A percentile compares a stretch with the other conserved stretches of the same genome.
These are phyloP conservation scores for Amorpha juglandis DNA, from an alignment of 2,888 invertebrate genomes.

Conservation along the genomic window DNA sequence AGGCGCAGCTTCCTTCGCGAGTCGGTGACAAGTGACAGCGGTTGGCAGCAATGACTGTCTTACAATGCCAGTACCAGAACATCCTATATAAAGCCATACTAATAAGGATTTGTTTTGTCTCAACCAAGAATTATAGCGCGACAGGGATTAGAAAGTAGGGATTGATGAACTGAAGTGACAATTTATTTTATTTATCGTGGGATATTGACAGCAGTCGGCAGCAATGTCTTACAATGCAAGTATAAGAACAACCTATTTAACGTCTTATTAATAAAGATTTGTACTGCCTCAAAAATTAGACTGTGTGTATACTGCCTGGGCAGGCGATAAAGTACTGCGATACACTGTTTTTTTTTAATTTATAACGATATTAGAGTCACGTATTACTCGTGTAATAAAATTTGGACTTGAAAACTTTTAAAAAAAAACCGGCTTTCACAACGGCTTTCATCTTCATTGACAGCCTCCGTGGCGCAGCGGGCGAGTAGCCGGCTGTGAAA, in stretches of 20 bases:
- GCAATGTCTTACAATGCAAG: background rate
- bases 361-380: no score
- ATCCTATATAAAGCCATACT: slow-evolving; percentile 15
- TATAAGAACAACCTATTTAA: background rate
- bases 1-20: slow-evolving; percentile 52
- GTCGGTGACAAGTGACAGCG: slow-evolving; percentile 53
- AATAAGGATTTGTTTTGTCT: slow-evolving; percentile 24
- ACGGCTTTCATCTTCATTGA: no score
- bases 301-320: no score
- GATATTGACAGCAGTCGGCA: background rate
- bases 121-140: slow-evolving; percentile 9
- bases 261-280: background rate
- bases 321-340: no score
- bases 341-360: no score
- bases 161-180: background rate
- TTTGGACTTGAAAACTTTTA: no score
- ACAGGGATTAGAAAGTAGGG: slow-evolving; percentile 9
- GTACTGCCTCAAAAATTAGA: background rate
- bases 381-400: no score
- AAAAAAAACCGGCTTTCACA: no score
- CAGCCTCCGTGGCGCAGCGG: no score
- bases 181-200: background rate
- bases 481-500: no score
- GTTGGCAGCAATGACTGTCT: slow-evolving; percentile 24
- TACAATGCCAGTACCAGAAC: slow-evolving; percentile 5